Percentiles rank a stretch among this genome's conserved stretches.
Conservation (phyloP, 2,888 invertebrate genomes). For the Clivina fossor region DNA sequence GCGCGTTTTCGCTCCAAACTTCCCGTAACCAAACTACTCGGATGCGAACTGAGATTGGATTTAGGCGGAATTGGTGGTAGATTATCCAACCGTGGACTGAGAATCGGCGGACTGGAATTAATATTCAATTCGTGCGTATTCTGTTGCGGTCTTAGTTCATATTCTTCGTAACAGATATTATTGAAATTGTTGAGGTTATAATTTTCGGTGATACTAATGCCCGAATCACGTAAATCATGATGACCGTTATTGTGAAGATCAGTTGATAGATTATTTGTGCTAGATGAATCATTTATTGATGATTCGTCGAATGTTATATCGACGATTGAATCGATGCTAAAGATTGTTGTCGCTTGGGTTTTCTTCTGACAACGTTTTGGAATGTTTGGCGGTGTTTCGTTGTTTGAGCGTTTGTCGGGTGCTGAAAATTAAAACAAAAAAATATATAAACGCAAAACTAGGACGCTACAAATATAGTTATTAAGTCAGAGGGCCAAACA, state of each 20-base stretch:
- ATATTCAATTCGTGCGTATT: constrained; percentile 51
- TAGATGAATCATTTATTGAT: constrained; percentile 49
- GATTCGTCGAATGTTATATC: constrained; percentile 30
- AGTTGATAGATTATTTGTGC: constrained; percentile 42
- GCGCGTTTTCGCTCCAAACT: constrained; percentile 44
- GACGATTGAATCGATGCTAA: constrained; percentile 50
- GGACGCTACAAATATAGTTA: no score
- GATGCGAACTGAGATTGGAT: constrained; percentile 38
- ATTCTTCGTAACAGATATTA: constrained; percentile 52
- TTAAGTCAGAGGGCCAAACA: no score
- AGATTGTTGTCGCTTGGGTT: constrained; percentile 53
- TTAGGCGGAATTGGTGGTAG: constrained; percentile 53
- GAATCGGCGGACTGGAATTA: constrained; percentile 46
- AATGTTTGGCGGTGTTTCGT: constrained; percentile 52
- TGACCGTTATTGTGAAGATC: constrained; percentile 42
- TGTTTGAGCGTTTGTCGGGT: constrained; percentile 59
- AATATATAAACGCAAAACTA: no score
- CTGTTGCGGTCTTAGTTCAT: constrained; percentile 48
- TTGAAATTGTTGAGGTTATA: constrained; percentile 52
- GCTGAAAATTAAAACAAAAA: constrained; percentile 54
- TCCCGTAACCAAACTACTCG: constrained; percentile 30
- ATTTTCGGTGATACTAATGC: constrained; percentile 53
- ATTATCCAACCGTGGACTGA: constrained; percentile 47
- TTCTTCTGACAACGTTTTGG: constrained; percentile 54
- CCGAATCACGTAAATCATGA: constrained; percentile 60